Evolutionary conservation across 1,140 invertebrate species (phyloP).

Genomic region (Parapsyche elsis): DNA sequence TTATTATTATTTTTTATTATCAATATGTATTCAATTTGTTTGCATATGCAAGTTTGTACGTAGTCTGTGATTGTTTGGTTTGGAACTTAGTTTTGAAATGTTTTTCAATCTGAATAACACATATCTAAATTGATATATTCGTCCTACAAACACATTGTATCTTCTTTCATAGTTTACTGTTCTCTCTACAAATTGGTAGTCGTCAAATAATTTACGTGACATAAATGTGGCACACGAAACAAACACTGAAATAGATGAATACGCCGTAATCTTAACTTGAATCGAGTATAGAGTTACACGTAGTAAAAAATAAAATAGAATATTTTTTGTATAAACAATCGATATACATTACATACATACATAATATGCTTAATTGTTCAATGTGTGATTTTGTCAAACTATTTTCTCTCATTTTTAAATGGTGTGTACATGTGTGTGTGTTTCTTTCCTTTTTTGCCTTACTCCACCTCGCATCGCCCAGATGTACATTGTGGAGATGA

Average conservation of each 20-base stretch:
- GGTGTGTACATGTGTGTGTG: conserved; percentile 57
- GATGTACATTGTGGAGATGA: conserved; percentile 89
- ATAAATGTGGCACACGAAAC: no score
- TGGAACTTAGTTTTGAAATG: not conserved
- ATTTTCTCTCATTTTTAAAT: conserved; percentile 16
- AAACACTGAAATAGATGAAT: no score
- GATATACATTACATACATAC: no score
- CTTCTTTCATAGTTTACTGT: not conserved
- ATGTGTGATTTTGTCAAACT: conserved; percentile 4
- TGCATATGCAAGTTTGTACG: conserved; percentile 35
- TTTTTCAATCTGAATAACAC: not conserved
- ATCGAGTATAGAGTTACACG: no score
- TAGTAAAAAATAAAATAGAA: no score
- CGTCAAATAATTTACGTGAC: not conserved
- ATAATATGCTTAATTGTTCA: no score
- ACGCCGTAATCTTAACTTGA: no score
- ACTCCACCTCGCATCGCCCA: conserved; percentile 64
- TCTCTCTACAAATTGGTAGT: not conserved
- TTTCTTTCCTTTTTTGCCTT: conserved; percentile 37
- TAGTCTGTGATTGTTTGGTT: conserved; percentile 22
- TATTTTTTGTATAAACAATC: no score
- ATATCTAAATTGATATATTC: no score
- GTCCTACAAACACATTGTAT: not conserved
- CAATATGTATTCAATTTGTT: conserved; percentile 18
- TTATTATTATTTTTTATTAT: not conserved